Base-by-base conservation (phyloP, 2,888 invertebrate genomes). In the Synergus itoensis region DNA sequence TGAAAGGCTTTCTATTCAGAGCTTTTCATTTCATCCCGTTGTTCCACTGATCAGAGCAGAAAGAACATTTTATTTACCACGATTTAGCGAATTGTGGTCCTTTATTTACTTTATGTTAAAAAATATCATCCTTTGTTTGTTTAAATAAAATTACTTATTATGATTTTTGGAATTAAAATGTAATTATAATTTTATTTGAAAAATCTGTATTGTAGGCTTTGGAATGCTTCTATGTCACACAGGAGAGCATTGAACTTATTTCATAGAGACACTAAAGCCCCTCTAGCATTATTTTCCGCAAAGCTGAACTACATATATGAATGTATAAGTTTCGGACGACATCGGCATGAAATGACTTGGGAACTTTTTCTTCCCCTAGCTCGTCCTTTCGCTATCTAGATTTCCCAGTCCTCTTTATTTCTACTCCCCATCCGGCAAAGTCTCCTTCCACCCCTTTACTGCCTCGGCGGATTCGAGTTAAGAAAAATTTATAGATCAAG, bases 401-500 rank as follows among this genome's bases (percentile, higher is more conserved):
- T 60, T 60, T 60, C 60, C 60, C 60, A 60, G 60, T 60, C 18
- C 60, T 60, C 60, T 60, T 60, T 60, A 60, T 60, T 60, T 69
- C 28, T 69, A 48, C 48, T 73, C 48, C 16, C 53, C n/a, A 73
- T 73, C 21, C n/a, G 14, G 48, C 16, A n/a, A 4, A n/a, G 16
- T 4, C 28, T 48, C 53, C 9, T n/a, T 16, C 69, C 69, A 73
- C 69, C n/a, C 48, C 36, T 73, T 73, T 53, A 48, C 53, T 53
- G 48, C 53, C 73, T 36, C 36, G 28, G 53, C 48, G 36, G 73
- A 73, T 73, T 73, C 67, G 53, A 53, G 73, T 73, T 40, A 73
- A 73, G 73, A 73, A 73, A 73, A 80, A 80, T 82, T 82, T 79
- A 80, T 82, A 79, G 80, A 57, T 57, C 48, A 79, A 82, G 78